These are phyloP conservation scores for Achatina immaculata DNA, from an alignment of 1,140 invertebrate genomes.

Conservation along the genomic window DNA sequence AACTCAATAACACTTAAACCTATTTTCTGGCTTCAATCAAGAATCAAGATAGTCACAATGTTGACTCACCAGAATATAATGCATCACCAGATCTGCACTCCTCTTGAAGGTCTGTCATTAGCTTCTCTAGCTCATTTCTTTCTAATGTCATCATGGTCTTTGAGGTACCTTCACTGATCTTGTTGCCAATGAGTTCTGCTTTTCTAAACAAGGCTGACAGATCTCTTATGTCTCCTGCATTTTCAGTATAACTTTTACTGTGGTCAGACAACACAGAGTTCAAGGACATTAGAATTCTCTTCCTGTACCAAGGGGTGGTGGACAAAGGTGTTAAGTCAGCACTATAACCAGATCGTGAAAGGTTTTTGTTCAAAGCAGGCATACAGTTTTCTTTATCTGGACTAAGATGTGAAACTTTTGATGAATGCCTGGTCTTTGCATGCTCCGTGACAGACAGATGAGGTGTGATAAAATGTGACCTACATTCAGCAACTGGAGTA, in stretches of 20 bases:
- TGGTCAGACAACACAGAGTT: not conserved
- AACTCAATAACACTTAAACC: too few relatives aligned
- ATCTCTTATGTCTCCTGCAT: not conserved
- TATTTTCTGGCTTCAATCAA: too few relatives aligned
- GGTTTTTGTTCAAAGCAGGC: not conserved
- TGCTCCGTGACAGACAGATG: not conserved
- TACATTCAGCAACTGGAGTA: conserved; percentile 1
- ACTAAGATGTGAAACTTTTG: not conserved
- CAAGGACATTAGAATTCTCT: not conserved
- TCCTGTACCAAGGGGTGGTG: not conserved
- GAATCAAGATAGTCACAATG: too few relatives aligned
- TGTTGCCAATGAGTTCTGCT: conserved; percentile 9
- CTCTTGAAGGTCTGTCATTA: not conserved
- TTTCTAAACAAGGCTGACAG: conserved; percentile 10
- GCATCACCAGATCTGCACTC: not conserved
- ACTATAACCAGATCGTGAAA: not conserved
- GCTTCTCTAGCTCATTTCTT: not conserved
- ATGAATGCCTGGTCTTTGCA: not conserved
- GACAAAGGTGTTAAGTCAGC: not conserved
- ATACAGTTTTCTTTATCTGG: not conserved
- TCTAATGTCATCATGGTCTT: not conserved
- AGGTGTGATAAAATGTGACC: not conserved
- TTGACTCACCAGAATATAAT: not conserved
- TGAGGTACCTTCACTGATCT: not conserved
- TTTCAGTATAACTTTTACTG: not conserved